These are phyloP conservation scores for Acanthaster planci DNA, from an alignment of 35 echinoderm and acorn worm genomes.

Conservation along the genomic window DNA sequence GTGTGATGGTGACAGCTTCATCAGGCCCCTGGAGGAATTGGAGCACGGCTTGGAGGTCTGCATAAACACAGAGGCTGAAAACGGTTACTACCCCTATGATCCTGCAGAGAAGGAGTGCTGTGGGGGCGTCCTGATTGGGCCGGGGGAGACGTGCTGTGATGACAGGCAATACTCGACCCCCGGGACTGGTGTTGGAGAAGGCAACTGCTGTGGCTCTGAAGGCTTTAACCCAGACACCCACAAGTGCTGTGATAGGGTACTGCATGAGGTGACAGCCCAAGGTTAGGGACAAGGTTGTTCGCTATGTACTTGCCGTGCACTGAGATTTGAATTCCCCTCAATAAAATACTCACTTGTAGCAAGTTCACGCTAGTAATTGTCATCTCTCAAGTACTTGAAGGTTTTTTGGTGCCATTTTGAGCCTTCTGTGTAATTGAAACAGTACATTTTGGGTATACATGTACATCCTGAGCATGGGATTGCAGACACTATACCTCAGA, in stretches of 20 bases:
- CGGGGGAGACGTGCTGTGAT: background rate
- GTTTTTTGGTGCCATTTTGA: no score
- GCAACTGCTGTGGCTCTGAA: conserved; percentile 17
- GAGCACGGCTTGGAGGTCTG: background rate
- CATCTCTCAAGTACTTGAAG: no score
- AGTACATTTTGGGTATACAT: no score
- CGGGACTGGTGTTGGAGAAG: background rate
- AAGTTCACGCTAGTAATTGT: no score
- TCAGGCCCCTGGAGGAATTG: background rate
- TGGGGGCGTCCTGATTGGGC: background rate
- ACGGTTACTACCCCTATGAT: conserved; percentile 37
- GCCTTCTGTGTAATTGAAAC: no score
- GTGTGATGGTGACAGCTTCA: background rate
- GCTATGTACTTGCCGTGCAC: no score
- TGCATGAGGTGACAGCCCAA: background rate
- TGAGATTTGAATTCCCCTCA: no score
- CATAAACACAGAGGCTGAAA: background rate
- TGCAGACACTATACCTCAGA: no score
- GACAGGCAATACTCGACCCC: background rate
- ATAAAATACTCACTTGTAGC: no score
- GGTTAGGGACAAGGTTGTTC: background rate
- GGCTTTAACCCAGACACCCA: conserved; percentile 13
- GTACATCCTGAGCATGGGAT: no score
- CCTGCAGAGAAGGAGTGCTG: conserved; percentile 34
- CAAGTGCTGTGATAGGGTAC: background rate